Conservation (phyloP, 2,888 invertebrate species). For the Lasius platythorax region DNA sequence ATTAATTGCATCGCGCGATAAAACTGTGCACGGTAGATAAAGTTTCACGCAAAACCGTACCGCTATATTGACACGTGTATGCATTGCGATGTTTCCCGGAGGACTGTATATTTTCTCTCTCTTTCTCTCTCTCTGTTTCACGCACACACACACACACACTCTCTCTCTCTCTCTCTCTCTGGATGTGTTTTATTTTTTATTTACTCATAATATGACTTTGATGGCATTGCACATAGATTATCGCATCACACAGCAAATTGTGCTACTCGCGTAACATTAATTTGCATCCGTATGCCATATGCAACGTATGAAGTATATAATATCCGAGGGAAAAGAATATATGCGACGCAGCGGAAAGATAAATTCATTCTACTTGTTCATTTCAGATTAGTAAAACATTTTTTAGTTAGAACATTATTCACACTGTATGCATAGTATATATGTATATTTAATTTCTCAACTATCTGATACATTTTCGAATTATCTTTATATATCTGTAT, state of each 20-base stretch:
- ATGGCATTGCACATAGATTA: slow-evolving; percentile 31
- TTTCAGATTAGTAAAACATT: neutral
- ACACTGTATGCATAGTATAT: neutral
- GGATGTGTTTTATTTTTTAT: slow-evolving; percentile 40
- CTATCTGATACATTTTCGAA: neutral
- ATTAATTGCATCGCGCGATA: slow-evolving; percentile 70
- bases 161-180: neutral
- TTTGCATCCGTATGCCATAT: neutral
- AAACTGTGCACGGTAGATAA: slow-evolving; percentile 61
- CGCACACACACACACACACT: too few relatives aligned
- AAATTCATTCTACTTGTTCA: neutral
- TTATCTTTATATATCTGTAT: slow-evolving; percentile 24
- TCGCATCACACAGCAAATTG: neutral
- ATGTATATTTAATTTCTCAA: neutral
- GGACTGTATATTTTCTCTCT: slow-evolving; percentile 6
- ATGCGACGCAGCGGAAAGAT: neutral
- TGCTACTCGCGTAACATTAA: neutral
- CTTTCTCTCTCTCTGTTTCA: neutral
- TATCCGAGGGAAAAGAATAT: neutral
- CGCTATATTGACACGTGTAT: slow-evolving; percentile 61
- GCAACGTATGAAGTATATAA: neutral
- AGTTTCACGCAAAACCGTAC: slow-evolving; percentile 66
- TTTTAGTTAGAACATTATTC: neutral
- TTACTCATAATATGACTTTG: slow-evolving; percentile 43
- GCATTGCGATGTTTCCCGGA: slow-evolving; percentile 49